Conservation (phyloP, 1,140 invertebrate species). For the Aphaenogaster ashmeadi region DNA sequence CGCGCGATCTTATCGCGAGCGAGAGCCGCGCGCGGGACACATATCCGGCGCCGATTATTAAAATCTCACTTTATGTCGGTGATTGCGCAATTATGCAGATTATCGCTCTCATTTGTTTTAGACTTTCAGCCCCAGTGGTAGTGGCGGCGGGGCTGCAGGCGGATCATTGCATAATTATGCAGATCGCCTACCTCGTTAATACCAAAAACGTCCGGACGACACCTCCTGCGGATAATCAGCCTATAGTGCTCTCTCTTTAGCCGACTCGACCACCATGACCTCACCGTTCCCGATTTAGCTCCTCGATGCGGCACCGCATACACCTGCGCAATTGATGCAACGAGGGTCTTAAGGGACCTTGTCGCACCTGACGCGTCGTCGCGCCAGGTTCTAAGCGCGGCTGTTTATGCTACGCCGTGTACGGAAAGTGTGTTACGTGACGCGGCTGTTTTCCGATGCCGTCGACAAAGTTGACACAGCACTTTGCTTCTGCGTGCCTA, state of each 20-base stretch:
- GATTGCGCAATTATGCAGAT: slow-evolving; percentile 70
- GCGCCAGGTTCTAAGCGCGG: slow-evolving; percentile 59
- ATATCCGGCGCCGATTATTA: slow-evolving; percentile 45
- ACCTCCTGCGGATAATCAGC: slow-evolving; percentile 49
- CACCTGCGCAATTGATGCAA: slow-evolving; percentile 70
- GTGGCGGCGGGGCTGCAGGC: slow-evolving; percentile 55
- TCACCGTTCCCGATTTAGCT: slow-evolving; percentile 54
- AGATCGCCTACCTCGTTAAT: slow-evolving; percentile 61
- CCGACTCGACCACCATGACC: slow-evolving; percentile 51
- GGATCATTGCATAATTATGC: slow-evolving; percentile 75
- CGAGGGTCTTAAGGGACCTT: slow-evolving; percentile 58
- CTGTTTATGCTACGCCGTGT: slow-evolving; percentile 72
- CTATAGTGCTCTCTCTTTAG: not conserved
- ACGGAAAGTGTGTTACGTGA: slow-evolving; percentile 78
- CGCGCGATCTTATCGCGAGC: slow-evolving; percentile 48
- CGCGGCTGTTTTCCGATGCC: slow-evolving; percentile 72
- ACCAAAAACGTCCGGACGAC: slow-evolving; percentile 51
- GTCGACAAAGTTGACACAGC: slow-evolving; percentile 24
- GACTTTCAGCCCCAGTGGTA: slow-evolving; percentile 54
- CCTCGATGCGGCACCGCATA: slow-evolving; percentile 55
- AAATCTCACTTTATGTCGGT: slow-evolving; percentile 55
- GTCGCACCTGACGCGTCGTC: slow-evolving; percentile 52
- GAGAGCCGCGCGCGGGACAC: not conserved
- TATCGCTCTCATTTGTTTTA: slow-evolving; percentile 69
- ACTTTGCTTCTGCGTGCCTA: not conserved